phyloP scores from a whole-genome alignment of 30 jellyfish, hydroid and myxozoan genomes.

The Chironex yamaguchii region DNA sequence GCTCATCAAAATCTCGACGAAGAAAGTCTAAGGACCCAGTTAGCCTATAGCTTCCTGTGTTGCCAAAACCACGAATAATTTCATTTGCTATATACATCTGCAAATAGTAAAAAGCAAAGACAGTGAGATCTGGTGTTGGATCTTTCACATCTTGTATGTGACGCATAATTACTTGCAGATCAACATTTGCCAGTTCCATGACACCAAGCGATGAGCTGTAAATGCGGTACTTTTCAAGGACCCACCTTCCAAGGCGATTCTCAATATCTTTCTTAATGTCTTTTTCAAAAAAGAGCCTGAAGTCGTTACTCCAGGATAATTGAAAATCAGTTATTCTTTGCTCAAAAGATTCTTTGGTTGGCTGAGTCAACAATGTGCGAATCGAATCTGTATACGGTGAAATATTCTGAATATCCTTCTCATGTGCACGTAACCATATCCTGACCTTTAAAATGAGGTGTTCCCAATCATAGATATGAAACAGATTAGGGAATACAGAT shows the following conservation, averaged over 20 bases:
- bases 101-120: conserved; percentile 79
- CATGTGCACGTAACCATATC: conserved; percentile 82
- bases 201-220: conserved; percentile 93
- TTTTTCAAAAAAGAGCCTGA: conserved; percentile 74
- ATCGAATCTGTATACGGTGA: conserved; percentile 69
- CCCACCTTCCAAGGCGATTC: conserved; percentile 88
- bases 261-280: conserved; percentile 64
- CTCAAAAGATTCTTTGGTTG: conserved; percentile 71
- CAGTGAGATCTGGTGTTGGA: conserved; percentile 69
- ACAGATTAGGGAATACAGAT: conserved; percentile 72
- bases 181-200: conserved; percentile 70
- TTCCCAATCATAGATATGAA: conserved; percentile 92
- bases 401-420: conserved; percentile 74
- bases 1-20: conserved; percentile 83
- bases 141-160: conserved; percentile 87
- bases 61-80: conserved; percentile 84
- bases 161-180: conserved; percentile 78
- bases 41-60: conserved; percentile 72
- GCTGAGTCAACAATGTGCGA: conserved; percentile 74
- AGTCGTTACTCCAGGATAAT: conserved; percentile 79
- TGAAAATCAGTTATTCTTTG: conserved; percentile 69
- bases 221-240: conserved; percentile 83
- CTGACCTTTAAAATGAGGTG: conserved; percentile 74
- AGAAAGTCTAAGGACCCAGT: conserved; percentile 69
- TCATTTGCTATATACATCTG: conserved; percentile 75